Evolutionary conservation across 2,888 invertebrate genomes (phyloP), one percentile per base, ranked within the genome.

Genomic region (Tyria jacobaeae): DNA sequence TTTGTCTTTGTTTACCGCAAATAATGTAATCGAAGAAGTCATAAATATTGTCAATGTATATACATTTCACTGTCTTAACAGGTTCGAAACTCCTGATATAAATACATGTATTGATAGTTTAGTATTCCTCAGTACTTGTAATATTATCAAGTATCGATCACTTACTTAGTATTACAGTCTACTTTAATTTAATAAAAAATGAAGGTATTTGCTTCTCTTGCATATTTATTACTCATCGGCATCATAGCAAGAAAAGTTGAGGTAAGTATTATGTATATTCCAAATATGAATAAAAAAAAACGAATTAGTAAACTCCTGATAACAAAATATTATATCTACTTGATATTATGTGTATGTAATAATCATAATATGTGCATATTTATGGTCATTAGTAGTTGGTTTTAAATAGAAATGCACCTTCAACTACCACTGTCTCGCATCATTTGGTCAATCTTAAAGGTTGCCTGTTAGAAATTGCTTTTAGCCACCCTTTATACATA

Each of bases 21-120:
- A 70, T 57, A 63, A 68, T 2, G 50, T 61, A 58, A 78, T 68
- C 67, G 70, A 72, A 76, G 71, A 78, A 64, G 65, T 61, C 15
- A 53, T 10, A 21, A 60, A 58, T 60, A 68, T 48, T 39, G 24
- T 47, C 61, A 44, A 44, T 44, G 9, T 17, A 44, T 17, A 9
- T 17, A 9, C n/a, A 27, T 50, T 57, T 52, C 41, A 2, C 10
- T 55, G 58, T 75, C 61, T 75, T 75, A 75, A 77, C 60, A 17
- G 15, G 24, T 47, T 57, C 54, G 34, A 27, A 56, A 53, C 24
- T 52, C 48, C 56, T 60, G 12, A 64, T 78, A 70, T 78, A 76
- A 66, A 78, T 66, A 60, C 50, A 49, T 44, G 15, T 17, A 53
- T 10, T 35, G 51, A 1, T 25, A 12, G 39, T 50, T 24, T 5